phyloP scores from a whole-genome alignment of 2,797 vertebrate species.

The Hapalemur alaotrensis region DNA sequence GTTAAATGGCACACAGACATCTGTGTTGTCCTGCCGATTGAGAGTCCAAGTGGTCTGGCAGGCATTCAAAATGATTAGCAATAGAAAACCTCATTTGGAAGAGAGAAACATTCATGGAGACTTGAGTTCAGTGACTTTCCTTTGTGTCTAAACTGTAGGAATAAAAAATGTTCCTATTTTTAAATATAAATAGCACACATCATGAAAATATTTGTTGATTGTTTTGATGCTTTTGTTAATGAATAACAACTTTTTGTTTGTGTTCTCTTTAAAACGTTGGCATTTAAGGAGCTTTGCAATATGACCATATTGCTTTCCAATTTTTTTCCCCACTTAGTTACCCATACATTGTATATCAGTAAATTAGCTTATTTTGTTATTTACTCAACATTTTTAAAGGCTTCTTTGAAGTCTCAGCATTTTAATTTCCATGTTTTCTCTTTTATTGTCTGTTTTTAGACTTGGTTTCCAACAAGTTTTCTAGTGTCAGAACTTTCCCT shows the following conservation, averaged over 20 bases:
- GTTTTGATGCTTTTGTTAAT: background rate
- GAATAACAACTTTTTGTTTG: background rate
- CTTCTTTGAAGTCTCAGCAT: background rate
- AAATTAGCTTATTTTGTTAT: background rate
- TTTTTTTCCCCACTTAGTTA: background rate
- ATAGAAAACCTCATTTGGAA: background rate
- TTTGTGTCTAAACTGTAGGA: conserved; percentile 6
- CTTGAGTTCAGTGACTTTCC: background rate
- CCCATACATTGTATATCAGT: background rate
- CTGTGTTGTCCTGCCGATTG: conserved; percentile 43
- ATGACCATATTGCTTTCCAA: background rate
- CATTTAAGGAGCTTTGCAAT: background rate
- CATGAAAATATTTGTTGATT: background rate
- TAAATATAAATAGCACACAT: background rate
- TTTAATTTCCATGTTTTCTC: background rate
- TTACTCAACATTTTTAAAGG: background rate
- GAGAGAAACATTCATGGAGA: background rate
- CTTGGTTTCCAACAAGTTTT: background rate
- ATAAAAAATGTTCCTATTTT: background rate
- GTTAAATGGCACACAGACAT: conserved; percentile 53
- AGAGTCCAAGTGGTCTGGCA: conserved; percentile 50
- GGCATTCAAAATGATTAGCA: conserved; percentile 60
- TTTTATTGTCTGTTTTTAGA: background rate
- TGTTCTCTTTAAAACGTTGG: background rate
- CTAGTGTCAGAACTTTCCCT: background rate